Evolutionary conservation across 2,888 invertebrate species (phyloP).

Genomic region (Encarsia formosa): DNA sequence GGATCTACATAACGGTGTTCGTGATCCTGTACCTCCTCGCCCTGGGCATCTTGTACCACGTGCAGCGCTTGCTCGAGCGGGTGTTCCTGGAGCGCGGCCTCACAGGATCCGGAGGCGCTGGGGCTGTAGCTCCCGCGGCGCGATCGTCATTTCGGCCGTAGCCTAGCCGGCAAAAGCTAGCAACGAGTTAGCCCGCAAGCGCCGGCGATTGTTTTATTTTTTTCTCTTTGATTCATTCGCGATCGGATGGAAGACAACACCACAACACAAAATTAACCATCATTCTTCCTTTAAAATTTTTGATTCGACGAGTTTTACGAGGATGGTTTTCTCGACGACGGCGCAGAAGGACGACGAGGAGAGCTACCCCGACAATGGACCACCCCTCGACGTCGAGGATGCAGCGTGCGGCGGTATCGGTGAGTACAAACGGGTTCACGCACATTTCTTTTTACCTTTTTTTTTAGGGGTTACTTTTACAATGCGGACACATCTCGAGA

Average conservation of each 20-base stretch:
- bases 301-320: too few relatives aligned
- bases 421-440: too few relatives aligned
- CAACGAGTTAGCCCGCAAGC: too few relatives aligned
- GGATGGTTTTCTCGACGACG: conserved; percentile 23
- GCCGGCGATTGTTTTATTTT: conserved; percentile 1
- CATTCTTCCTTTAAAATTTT: too few relatives aligned
- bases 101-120: neutral
- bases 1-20: conserved; percentile 1
- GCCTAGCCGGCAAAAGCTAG: conserved; percentile 1
- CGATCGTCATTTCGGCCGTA: conserved; percentile 16
- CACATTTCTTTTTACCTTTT: too few relatives aligned
- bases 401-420: too few relatives aligned
- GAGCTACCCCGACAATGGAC: conserved; percentile 7
- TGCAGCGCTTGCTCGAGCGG: conserved; percentile 5
- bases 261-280: too few relatives aligned
- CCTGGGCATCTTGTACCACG: neutral
- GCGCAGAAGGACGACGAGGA: conserved; percentile 19
- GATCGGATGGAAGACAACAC: too few relatives aligned
- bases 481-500: too few relatives aligned
- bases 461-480: too few relatives aligned
- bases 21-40: neutral
- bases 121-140: too few relatives aligned
- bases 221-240: neutral
- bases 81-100: conserved; percentile 2
- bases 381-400: neutral